Base-by-base conservation (phyloP, 2,888 invertebrate genomes). In the Rapana venosa region DNA sequence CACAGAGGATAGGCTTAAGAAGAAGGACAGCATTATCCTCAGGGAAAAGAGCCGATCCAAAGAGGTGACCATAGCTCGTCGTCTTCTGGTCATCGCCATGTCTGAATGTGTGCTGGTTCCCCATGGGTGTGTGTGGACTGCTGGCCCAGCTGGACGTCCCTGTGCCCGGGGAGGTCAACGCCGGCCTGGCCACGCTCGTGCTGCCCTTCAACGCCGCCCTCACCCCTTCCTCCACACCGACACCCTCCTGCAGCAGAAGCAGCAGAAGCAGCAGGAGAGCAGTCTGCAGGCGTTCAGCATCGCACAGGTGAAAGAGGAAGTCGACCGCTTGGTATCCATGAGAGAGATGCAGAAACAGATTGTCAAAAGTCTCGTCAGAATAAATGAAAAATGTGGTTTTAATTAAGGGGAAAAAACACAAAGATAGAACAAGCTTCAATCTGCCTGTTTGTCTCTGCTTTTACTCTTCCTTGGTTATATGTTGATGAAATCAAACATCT, bases 201-300 rank as follows among this genome's bases (percentile, higher is more conserved):
- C 88, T 91, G 36, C 90, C 90, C 15, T 15, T 89, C 8, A 91
- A 88, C 86, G 85, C 90, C 11, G 90, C 88, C 0, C 26, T 87
- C 22, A 91, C 81, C 89, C 90, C 26, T n/a, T 91, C 6, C 56
- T 90, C 6, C 88, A 90, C 70, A 90, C 90, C 1, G 17, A 89
- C 11, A 84, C 74, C 8, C 11, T 81, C 1, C 11, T 89, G 8
- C n/a, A 36, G 1, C 85, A 86, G 61, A 61, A 35, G 13, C 61
- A 66, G 8, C 58, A 58, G 32, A 58, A 35, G 17, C 35, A 30
- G 35, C 61, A 30, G 11, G 86, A 86, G 30, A 32, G 11, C 77
- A 32, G 15, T 32, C 32, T 77, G 32, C 77, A 32, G 32, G 32
- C 0, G 32, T 77, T 77, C 15, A 32, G 32, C 13, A 77, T 0